A percentile compares a stretch with the other conserved stretches of the same genome.
Conservation (phyloP, 1,140 invertebrate genomes). For the Dinoponera quadriceps region DNA sequence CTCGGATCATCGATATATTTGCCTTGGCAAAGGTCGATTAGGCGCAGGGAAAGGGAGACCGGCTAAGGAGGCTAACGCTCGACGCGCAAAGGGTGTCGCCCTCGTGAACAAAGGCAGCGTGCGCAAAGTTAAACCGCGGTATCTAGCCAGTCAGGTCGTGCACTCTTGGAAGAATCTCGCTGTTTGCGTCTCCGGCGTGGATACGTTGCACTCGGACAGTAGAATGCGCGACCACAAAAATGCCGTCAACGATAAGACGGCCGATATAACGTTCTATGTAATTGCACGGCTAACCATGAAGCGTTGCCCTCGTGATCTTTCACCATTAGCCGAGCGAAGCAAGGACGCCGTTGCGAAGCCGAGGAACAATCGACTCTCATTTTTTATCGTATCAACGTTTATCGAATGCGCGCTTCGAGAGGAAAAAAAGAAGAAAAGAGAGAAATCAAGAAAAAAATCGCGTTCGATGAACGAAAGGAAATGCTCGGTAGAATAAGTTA, state of each 20-base stretch:
- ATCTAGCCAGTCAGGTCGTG: constrained; percentile 67
- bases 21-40: constrained; percentile 7
- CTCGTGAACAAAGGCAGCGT: constrained; percentile 75
- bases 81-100: constrained; percentile 63
- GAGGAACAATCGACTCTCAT: not conserved
- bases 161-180: constrained; percentile 64
- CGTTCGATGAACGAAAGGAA: constrained; percentile 6
- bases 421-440: constrained; percentile 3
- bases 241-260: constrained; percentile 49
- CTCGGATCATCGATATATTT: not conserved
- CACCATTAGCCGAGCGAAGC: not conserved
- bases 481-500: constrained; percentile 22
- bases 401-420: constrained; percentile 3
- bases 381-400: not conserved
- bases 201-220: constrained; percentile 76
- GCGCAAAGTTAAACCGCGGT: constrained; percentile 71
- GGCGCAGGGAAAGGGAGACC: constrained; percentile 61
- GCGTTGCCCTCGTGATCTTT: constrained; percentile 12
- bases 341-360: constrained; percentile 11
- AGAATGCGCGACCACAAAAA: constrained; percentile 60
- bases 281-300: constrained; percentile 20
- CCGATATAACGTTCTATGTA: constrained; percentile 25
- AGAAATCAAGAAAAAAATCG: not conserved
- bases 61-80: constrained; percentile 77
- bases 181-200: constrained; percentile 61